Conservation (phyloP, 2,113 vertebrate species). For the Paraplagusia blochii region DNA sequence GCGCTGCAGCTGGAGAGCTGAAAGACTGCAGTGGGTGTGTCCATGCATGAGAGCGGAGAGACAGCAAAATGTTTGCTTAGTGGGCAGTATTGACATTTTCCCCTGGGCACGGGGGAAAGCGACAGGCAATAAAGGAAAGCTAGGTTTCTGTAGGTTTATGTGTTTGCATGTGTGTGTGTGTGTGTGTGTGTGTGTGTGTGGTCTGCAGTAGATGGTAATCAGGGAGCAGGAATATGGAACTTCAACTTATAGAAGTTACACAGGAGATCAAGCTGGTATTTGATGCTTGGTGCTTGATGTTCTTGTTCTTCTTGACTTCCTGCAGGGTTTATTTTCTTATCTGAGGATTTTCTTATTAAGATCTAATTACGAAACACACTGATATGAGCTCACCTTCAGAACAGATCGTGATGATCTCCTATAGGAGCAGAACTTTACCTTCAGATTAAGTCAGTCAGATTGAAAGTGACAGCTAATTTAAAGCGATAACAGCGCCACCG, state of each 20-base stretch:
- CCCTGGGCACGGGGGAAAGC: constrained; percentile 28
- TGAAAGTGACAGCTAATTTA: no score
- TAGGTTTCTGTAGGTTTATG: constrained; percentile 14
- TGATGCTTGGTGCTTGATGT: background rate
- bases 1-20: constrained; percentile 29
- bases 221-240: constrained; percentile 8
- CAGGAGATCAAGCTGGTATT: constrained; percentile 9
- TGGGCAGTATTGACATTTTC: constrained; percentile 54
- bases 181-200: background rate
- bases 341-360: no score
- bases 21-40: constrained; percentile 60
- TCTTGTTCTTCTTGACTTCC: no score
- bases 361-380: no score
- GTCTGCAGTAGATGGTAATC: constrained; percentile 26
- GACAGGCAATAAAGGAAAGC: constrained; percentile 16
- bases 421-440: no score
- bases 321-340: no score
- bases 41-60: constrained; percentile 23
- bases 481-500: no score
- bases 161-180: constrained; percentile 13
- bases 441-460: no score
- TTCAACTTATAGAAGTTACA: constrained; percentile 12
- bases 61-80: constrained; percentile 53
- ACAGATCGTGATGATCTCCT: no score
- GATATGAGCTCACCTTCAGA: no score